Evolutionary conservation across 2,888 invertebrate species (phyloP).

Genomic region (Stomorhina lunata): DNA sequence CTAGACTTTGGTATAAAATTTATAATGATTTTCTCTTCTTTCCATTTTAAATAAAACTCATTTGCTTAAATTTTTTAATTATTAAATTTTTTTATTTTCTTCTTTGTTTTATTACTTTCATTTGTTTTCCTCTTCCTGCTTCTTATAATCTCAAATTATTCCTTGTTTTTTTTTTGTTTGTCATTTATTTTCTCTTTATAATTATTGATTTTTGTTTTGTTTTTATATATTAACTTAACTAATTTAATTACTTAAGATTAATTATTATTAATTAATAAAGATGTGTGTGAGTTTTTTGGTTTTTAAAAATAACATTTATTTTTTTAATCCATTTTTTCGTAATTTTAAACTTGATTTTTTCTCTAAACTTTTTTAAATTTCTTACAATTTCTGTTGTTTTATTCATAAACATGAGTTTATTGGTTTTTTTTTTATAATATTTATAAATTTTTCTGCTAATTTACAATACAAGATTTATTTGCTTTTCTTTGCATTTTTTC

Average conservation of each 20-base stretch:
- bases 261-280: conserved; percentile 47
- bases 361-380: conserved; percentile 51
- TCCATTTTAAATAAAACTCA: conserved; percentile 3
- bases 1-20: no score
- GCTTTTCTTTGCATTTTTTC: neutral
- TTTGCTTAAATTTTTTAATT: conserved; percentile 31
- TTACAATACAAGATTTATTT: conserved; percentile 35
- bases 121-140: conserved; percentile 7
- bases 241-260: conserved; percentile 47
- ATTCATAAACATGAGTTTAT: conserved; percentile 65
- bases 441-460: conserved; percentile 34
- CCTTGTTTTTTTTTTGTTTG: conserved; percentile 65
- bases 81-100: conserved; percentile 43
- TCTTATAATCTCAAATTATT: conserved; percentile 67
- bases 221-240: conserved; percentile 50
- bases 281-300: conserved; percentile 36
- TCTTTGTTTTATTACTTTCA: conserved; percentile 28
- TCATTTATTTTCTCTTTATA: neutral
- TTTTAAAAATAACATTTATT: conserved; percentile 67
- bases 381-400: conserved; percentile 39
- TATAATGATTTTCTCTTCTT: no score
- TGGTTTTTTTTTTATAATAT: conserved; percentile 24
- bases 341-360: conserved; percentile 24
- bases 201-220: no score
- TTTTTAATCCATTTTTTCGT: conserved; percentile 28